phyloP scores from a whole-genome alignment of 1,140 invertebrate species.

The Cherax quadricarinatus region DNA sequence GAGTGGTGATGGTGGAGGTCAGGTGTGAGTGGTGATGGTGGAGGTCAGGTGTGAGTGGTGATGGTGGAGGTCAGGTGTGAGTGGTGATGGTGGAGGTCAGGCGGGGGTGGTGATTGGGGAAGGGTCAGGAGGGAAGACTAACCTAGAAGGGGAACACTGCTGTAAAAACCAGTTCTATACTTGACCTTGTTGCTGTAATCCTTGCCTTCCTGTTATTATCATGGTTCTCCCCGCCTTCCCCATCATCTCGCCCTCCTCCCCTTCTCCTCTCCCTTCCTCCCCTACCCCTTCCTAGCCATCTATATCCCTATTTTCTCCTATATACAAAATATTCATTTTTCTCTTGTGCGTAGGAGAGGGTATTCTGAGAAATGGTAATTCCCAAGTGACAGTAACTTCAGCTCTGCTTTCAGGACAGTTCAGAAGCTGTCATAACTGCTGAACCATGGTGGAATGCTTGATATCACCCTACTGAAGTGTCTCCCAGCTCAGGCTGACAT shows the following conservation, averaged over 20 bases:
- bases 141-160: neutral
- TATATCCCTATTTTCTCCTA: neutral
- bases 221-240: neutral
- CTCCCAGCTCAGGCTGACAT: too few species aligned
- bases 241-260: neutral
- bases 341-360: too few species aligned
- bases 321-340: too few species aligned
- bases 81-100: neutral
- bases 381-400: too few species aligned
- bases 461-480: too few species aligned
- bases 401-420: too few species aligned
- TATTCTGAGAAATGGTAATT: too few species aligned
- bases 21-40: neutral
- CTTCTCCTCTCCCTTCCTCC: too few species aligned
- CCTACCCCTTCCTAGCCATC: neutral
- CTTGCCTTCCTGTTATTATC: conserved; percentile 49
- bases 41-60: neutral
- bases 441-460: too few species aligned
- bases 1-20: too few species aligned
- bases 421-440: too few species aligned
- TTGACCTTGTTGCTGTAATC: conserved; percentile 54
- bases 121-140: neutral
- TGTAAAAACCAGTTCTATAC: conserved; percentile 42
- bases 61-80: neutral
- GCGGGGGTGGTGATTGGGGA: conserved; percentile 7